Percentiles rank a stretch among this genome's conserved stretches.
Evolutionary conservation across 2,113 vertebrate genomes (phyloP).

Genomic region (Hyla sarda): DNA sequence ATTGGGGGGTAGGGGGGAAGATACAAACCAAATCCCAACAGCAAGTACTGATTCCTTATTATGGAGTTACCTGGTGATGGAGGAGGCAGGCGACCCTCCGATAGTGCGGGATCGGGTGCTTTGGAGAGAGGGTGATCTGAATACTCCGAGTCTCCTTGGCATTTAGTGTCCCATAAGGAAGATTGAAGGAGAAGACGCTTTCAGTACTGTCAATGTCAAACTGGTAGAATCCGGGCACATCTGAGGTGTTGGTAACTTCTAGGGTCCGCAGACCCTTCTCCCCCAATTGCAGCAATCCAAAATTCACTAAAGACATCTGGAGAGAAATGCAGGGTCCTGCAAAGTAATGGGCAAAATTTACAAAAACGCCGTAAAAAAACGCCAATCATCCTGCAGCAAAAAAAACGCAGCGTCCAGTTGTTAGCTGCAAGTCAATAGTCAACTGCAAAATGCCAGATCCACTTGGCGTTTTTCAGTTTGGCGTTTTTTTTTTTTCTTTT

Average conservation of each 20-base stretch:
- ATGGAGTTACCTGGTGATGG: constrained; percentile 80
- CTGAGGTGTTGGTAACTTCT: constrained; percentile 79
- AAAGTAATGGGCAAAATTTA: background rate
- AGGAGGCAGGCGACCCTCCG: constrained; percentile 86
- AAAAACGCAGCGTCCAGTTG: too few relatives aligned
- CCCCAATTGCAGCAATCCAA: constrained; percentile 78
- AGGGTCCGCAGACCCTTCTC: constrained; percentile 64
- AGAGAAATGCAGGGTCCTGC: constrained; percentile 83
- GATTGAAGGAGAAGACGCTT: constrained; percentile 86
- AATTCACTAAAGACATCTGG: constrained; percentile 76
- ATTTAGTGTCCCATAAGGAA: constrained; percentile 73
- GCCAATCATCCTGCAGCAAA: too few relatives aligned
- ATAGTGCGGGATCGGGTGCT: constrained; percentile 77
- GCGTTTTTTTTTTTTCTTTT: too few relatives aligned
- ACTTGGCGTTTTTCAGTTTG: too few relatives aligned
- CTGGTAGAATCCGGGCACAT: constrained; percentile 79
- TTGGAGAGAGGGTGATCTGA: constrained; percentile 79
- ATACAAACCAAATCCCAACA: background rate
- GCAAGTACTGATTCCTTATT: background rate
- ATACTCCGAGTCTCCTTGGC: constrained; percentile 72
- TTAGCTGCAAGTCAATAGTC: too few relatives aligned
- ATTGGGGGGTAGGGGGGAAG: too few relatives aligned
- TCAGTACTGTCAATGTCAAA: constrained; percentile 84
- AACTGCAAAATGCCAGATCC: too few relatives aligned
- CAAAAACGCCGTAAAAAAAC: too few relatives aligned